Conservation (phyloP, 2,797 vertebrate genomes). For the Oryzias dopingdopingensis region DNA sequence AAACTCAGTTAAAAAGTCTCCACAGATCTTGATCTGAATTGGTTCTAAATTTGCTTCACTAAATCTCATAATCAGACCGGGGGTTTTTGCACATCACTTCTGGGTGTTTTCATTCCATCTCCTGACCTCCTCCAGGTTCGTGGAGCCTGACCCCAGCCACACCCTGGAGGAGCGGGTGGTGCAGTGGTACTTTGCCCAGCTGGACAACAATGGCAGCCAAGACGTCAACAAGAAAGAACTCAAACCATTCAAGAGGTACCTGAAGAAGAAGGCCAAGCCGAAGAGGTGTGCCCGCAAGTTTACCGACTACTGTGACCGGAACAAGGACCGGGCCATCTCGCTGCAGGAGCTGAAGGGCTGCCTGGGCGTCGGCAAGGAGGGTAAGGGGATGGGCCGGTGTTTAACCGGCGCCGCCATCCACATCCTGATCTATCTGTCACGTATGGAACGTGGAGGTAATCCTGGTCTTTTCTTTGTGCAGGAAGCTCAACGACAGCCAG, state of each 20-base stretch:
- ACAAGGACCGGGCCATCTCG: constrained; percentile 94
- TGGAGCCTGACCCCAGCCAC: constrained; percentile 95
- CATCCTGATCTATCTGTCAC: neutral
- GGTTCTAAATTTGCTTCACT: neutral
- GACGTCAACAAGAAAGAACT: constrained; percentile 97
- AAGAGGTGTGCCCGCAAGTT: constrained; percentile 97
- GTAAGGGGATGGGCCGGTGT: constrained; percentile 62
- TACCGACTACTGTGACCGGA: constrained; percentile 97
- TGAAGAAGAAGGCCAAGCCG: constrained; percentile 99
- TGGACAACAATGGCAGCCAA: constrained; percentile 92
- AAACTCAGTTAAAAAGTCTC: no score
- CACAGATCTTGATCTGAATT: no score
- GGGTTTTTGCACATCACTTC: no score
- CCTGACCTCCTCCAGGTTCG: constrained; percentile 81
- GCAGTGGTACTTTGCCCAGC: constrained; percentile 96
- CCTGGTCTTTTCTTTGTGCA: constrained; percentile 60
- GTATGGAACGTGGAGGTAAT: neutral
- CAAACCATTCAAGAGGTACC: constrained; percentile 94
- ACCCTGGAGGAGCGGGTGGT: constrained; percentile 96
- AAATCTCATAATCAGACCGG: neutral
- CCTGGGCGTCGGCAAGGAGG: constrained; percentile 94
- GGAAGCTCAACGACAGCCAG: constrained; percentile 82
- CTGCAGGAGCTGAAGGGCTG: constrained; percentile 96
- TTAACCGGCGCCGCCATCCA: no score
- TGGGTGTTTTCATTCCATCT: neutral